These are phyloP conservation scores for Tachycineta bicolor DNA, from an alignment of 2,113 vertebrate genomes.

Conservation along the genomic window DNA sequence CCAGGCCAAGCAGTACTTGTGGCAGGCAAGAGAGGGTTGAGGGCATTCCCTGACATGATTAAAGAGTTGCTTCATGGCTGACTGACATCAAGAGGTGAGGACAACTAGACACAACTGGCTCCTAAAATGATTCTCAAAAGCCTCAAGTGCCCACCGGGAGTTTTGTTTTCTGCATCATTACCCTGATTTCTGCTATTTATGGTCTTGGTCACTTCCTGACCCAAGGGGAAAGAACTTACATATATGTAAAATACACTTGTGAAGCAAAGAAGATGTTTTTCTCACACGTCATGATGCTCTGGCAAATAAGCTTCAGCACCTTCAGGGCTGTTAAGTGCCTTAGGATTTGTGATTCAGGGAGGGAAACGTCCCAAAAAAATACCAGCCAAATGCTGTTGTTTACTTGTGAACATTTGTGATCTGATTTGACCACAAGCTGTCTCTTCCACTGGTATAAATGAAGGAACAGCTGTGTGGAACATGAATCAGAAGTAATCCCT, in stretches of 20 bases:
- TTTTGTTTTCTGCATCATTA: background rate
- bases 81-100: background rate
- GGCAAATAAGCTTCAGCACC: background rate
- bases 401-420: slow-evolving; percentile 58
- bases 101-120: background rate
- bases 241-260: background rate
- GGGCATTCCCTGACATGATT: background rate
- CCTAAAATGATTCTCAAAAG: background rate
- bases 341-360: background rate
- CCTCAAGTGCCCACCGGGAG: background rate
- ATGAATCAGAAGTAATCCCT: slow-evolving; percentile 62
- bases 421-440: slow-evolving; percentile 34
- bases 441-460: slow-evolving; percentile 59
- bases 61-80: background rate
- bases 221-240: background rate
- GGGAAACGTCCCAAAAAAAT: background rate
- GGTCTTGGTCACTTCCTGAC: background rate
- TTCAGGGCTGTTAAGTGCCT: background rate
- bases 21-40: background rate
- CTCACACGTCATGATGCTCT: background rate
- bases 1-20: background rate
- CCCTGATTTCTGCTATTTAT: background rate
- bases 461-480: slow-evolving; percentile 65
- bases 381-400: slow-evolving; percentile 29
- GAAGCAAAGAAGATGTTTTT: background rate